phyloP scores from a whole-genome alignment of 1,140 invertebrate species.

The Pseudomyrmex sp. region DNA sequence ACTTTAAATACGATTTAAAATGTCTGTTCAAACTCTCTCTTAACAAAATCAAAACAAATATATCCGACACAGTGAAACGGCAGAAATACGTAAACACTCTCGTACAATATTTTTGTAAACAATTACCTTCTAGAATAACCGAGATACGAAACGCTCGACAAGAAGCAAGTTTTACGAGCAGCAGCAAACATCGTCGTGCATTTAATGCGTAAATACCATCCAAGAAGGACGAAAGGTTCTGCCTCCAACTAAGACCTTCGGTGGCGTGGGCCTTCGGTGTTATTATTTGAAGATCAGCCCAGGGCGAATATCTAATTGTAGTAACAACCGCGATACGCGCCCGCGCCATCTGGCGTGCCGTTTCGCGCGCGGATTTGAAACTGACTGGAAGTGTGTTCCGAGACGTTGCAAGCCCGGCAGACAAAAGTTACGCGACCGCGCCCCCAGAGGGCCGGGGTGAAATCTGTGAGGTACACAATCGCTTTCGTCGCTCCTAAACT shows the following conservation, averaged over 20 bases:
- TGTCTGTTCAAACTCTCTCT: no score
- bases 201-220: slow-evolving; percentile 23
- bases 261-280: slow-evolving; percentile 66
- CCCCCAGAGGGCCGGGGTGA: slow-evolving; percentile 61
- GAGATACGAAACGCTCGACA: neutral
- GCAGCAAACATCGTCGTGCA: neutral
- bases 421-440: slow-evolving; percentile 66
- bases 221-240: slow-evolving; percentile 26
- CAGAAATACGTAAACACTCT: no score
- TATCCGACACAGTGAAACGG: no score
- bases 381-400: slow-evolving; percentile 40
- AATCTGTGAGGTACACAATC: slow-evolving; percentile 84
- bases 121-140: neutral
- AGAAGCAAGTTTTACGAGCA: neutral
- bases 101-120: no score
- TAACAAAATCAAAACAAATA: no score
- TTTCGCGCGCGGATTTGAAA: slow-evolving; percentile 69
- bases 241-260: slow-evolving; percentile 43
- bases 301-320: slow-evolving; percentile 79
- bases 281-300: slow-evolving; percentile 83
- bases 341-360: slow-evolving; percentile 80
- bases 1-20: no score
- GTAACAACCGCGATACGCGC: slow-evolving; percentile 81
- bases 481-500: slow-evolving; percentile 82
- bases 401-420: neutral